Percentiles rank a stretch among this genome's conserved stretches.
Evolutionary conservation across 2,113 vertebrate genomes (phyloP).

Genomic region (Tragulus kanchil): DNA sequence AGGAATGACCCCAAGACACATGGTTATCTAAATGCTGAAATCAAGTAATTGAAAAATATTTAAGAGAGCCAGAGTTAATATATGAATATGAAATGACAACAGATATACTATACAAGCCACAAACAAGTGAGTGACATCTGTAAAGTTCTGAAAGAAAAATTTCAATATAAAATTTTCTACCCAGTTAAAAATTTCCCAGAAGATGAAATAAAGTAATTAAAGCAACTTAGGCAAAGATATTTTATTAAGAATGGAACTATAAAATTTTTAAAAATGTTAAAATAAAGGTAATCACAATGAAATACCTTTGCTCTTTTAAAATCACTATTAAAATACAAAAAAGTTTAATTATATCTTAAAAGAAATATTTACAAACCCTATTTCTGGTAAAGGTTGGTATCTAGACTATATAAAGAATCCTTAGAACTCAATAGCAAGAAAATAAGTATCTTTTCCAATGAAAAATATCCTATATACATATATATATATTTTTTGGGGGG

Average conservation of each 20-base stretch:
- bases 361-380: background rate
- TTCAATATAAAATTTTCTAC: background rate
- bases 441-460: background rate
- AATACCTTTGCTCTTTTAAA: slow-evolving; percentile 10
- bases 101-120: background rate
- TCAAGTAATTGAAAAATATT: background rate
- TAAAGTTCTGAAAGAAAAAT: background rate
- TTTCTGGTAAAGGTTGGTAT: background rate
- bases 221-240: background rate
- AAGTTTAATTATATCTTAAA: background rate
- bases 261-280: background rate
- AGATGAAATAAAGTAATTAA: background rate
- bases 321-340: background rate
- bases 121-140: background rate
- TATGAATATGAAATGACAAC: background rate
- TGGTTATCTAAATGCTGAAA: background rate
- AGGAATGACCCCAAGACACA: background rate
- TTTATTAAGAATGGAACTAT: background rate
- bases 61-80: background rate
- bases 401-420: background rate
- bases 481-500: background rate
- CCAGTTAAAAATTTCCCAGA: background rate
- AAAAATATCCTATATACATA: background rate
- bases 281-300: background rate
- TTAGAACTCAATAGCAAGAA: background rate